A percentile compares a stretch with the other conserved stretches of the same genome.
These are phyloP conservation scores for Paracanthobrama guichenoti DNA, from an alignment of 2,113 vertebrate species.

Conservation along the genomic window DNA sequence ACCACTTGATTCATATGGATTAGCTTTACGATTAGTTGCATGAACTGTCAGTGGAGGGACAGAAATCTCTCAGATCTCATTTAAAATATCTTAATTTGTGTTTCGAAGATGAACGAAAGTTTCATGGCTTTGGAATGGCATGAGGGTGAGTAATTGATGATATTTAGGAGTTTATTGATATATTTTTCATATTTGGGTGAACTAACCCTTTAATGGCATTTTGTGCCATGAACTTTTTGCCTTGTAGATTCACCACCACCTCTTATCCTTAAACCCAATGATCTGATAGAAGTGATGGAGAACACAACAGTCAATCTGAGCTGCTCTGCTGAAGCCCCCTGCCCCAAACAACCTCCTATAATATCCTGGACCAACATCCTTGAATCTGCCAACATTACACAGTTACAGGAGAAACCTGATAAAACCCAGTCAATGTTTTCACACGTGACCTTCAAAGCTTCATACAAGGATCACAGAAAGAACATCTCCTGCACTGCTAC, in stretches of 20 bases:
- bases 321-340: conserved; percentile 37
- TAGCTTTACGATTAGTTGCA: too few species aligned
- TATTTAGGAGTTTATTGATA: too few species aligned
- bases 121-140: too few species aligned
- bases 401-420: background rate
- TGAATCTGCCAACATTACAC: background rate
- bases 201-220: background rate
- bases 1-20: too few species aligned
- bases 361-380: conserved; percentile 16
- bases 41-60: too few species aligned
- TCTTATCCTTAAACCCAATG: background rate
- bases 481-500: conserved; percentile 3
- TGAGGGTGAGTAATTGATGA: too few species aligned
- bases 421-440: conserved; percentile 18
- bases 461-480: background rate
- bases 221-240: background rate
- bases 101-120: too few species aligned
- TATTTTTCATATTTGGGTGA: too few species aligned
- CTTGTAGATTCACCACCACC: background rate
- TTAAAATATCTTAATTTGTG: too few species aligned
- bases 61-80: too few species aligned
- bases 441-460: background rate
- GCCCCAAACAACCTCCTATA: background rate
- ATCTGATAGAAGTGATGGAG: background rate
- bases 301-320: background rate